These are phyloP conservation scores for Stratiomys singularior DNA, from an alignment of 2,888 invertebrate genomes.

Conservation along the genomic window DNA sequence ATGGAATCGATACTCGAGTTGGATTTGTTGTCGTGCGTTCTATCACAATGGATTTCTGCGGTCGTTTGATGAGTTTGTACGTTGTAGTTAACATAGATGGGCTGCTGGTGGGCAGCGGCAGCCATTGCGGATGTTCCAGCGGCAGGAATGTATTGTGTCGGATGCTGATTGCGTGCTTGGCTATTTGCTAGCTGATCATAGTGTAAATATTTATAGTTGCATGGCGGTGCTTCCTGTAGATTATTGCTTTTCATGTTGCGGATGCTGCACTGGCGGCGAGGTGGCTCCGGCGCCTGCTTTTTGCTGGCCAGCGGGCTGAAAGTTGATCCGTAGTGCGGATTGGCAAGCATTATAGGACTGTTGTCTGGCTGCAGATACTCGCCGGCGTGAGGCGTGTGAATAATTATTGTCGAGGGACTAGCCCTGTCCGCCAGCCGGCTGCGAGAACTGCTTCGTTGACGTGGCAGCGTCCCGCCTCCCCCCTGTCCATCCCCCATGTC, in stretches of 20 bases:
- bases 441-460: conserved; percentile 71
- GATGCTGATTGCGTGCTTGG: conserved; percentile 52
- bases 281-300: conserved; percentile 84
- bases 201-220: conserved; percentile 54
- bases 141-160: conserved; percentile 57
- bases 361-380: conserved; percentile 38
- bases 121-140: conserved; percentile 37
- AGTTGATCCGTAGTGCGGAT: conserved; percentile 69
- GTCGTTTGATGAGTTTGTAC: conserved; percentile 69
- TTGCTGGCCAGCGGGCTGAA: conserved; percentile 80
- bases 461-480: conserved; percentile 86
- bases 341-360: conserved; percentile 43
- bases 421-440: conserved; percentile 67
- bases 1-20: conserved; percentile 93
- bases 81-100: conserved; percentile 65
- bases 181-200: conserved; percentile 47
- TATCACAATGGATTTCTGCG: conserved; percentile 70
- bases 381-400: conserved; percentile 34
- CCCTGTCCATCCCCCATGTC: conserved; percentile 59
- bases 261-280: conserved; percentile 75
- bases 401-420: conserved; percentile 43
- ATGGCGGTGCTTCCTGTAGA: conserved; percentile 60
- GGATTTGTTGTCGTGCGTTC: conserved; percentile 71
- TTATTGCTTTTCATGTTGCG: conserved; percentile 56
- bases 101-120: conserved; percentile 54